Conservation (phyloP, 2,888 invertebrate species). For the Thymelicus sylvestris region DNA sequence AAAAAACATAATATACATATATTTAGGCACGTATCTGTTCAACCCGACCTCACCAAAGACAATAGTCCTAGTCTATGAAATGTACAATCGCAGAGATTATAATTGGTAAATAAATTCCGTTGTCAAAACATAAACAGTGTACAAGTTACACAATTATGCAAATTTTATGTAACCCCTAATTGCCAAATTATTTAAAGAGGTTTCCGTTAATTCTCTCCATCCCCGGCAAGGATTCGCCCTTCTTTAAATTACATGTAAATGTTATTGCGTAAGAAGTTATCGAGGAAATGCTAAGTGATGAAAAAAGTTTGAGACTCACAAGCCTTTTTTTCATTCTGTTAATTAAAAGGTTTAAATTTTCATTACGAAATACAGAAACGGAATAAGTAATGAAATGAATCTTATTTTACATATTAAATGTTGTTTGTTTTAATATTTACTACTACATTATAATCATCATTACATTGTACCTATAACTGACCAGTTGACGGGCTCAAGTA, state of each 20-base stretch:
- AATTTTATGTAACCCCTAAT: conserved; percentile 83
- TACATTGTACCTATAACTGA: too few relatives aligned
- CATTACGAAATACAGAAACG: neutral
- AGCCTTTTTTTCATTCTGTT: conserved; percentile 54
- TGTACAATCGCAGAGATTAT: conserved; percentile 35
- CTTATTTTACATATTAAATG: too few relatives aligned
- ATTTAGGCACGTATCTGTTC: too few relatives aligned
- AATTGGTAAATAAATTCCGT: conserved; percentile 61
- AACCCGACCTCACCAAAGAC: conserved; percentile 1
- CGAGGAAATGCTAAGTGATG: conserved; percentile 56
- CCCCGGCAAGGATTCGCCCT: conserved; percentile 57
- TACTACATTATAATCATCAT: too few relatives aligned
- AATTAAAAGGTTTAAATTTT: conserved; percentile 22
- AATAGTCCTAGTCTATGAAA: conserved; percentile 8
- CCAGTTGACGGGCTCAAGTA: too few relatives aligned
- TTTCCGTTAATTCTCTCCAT: conserved; percentile 72
- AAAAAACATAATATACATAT: too few relatives aligned
- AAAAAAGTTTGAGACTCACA: conserved; percentile 58
- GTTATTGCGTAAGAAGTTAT: conserved; percentile 66
- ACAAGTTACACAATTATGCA: conserved; percentile 81
- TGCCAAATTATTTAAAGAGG: conserved; percentile 83
- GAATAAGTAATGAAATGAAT: conserved; percentile 25
- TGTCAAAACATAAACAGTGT: conserved; percentile 77
- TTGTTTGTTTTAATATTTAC: too few relatives aligned
- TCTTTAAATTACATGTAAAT: conserved; percentile 76